Conservation (phyloP, 2,797 vertebrate genomes). For the Ctenosaura bakeri region DNA sequence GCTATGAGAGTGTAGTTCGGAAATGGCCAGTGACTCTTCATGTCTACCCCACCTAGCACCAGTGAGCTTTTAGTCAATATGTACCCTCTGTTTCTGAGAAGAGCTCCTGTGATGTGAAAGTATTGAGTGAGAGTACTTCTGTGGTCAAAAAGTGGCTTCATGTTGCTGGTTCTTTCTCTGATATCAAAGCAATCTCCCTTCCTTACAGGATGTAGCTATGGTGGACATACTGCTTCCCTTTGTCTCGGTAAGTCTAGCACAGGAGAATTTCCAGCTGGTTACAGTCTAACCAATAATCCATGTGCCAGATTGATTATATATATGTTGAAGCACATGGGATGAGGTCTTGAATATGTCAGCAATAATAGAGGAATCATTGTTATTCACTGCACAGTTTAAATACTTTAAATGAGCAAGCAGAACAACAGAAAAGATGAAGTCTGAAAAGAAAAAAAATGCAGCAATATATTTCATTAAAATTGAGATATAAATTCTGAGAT, state of each 20-base stretch:
- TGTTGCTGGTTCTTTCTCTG: no score
- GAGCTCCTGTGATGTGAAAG: no score
- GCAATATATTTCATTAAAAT: constrained; percentile 58
- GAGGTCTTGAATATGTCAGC: background rate
- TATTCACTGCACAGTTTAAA: constrained; percentile 22
- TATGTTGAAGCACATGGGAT: background rate
- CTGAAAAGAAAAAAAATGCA: constrained; percentile 5
- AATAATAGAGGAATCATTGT: constrained; percentile 17
- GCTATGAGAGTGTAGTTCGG: no score
- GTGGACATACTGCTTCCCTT: background rate
- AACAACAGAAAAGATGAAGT: constrained; percentile 47
- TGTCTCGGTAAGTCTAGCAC: no score
- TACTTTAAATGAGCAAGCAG: constrained; percentile 57
- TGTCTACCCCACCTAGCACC: background rate
- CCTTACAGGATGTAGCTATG: background rate
- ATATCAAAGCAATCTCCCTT: no score
- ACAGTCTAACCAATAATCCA: background rate
- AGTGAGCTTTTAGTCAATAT: background rate
- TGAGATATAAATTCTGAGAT: constrained; percentile 70
- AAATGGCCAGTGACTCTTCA: background rate
- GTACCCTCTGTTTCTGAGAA: no score
- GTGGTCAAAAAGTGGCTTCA: no score
- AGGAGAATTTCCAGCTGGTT: background rate
- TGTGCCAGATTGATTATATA: constrained; percentile 34
- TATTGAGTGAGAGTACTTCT: no score